phyloP scores from a whole-genome alignment of 2,888 invertebrate species.

The Plebejus melissa region DNA sequence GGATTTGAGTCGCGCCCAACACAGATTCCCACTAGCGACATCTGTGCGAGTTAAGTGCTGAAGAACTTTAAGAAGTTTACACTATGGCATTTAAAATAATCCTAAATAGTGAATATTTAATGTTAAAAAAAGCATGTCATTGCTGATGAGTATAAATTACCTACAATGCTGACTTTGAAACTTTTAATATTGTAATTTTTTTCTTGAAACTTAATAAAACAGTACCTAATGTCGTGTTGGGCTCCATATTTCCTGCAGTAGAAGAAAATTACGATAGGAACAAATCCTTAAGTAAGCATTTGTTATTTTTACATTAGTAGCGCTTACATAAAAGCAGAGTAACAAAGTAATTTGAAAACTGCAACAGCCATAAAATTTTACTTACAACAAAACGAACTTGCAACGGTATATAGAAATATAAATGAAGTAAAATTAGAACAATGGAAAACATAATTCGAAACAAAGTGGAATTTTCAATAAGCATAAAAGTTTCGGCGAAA shows the following conservation, averaged over 20 bases:
- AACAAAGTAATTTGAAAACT: constrained; percentile 24
- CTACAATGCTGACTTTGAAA: neutral
- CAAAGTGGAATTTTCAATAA: constrained; percentile 36
- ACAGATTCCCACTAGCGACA: constrained; percentile 39
- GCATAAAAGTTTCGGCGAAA: constrained; percentile 37
- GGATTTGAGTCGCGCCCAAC: constrained; percentile 44
- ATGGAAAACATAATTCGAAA: constrained; percentile 34
- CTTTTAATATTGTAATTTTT: neutral
- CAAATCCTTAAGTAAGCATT: too few relatives aligned
- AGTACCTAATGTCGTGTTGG: too few relatives aligned
- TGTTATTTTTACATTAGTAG: neutral
- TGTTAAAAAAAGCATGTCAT: neutral
- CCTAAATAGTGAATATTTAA: neutral
- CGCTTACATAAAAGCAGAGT: neutral
- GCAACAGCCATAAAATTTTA: constrained; percentile 8
- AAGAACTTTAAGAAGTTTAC: neutral
- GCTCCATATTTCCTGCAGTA: neutral
- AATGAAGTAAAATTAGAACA: constrained; percentile 30
- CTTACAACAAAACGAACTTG: neutral
- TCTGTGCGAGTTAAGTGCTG: constrained; percentile 20
- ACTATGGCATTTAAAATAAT: neutral
- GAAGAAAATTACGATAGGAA: neutral
- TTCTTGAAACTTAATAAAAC: too few relatives aligned
- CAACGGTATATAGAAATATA: neutral
- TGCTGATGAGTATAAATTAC: neutral